Conservation (phyloP, 1,140 invertebrate species). For the Phymastichus coffea region DNA sequence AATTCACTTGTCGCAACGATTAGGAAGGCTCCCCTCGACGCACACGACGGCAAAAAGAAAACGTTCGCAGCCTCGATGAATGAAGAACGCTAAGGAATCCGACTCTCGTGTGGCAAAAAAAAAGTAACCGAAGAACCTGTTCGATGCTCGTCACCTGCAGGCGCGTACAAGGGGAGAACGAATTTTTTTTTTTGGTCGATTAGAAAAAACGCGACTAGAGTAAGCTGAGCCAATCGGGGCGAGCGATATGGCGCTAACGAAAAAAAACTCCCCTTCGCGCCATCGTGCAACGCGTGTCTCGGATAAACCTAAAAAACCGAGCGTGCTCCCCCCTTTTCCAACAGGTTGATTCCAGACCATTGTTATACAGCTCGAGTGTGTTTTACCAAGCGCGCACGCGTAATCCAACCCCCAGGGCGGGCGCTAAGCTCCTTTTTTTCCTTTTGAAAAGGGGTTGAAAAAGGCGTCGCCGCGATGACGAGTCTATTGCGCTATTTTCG, state of each 20-base stretch:
- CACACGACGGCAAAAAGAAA: too few species aligned
- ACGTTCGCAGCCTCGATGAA: not conserved
- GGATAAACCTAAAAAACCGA: too few species aligned
- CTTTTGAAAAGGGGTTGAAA: too few species aligned
- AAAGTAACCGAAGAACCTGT: too few species aligned
- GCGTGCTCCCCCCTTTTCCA: conserved; percentile 12
- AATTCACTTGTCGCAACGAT: too few species aligned
- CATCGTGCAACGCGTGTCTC: conserved; percentile 8
- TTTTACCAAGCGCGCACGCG: conserved; percentile 8
- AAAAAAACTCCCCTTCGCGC: conserved; percentile 40
- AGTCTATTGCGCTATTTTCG: too few species aligned
- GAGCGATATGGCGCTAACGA: conserved; percentile 20
- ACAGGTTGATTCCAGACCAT: conserved; percentile 41
- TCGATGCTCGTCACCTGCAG: not conserved
- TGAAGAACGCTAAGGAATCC: too few species aligned
- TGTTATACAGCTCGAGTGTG: too few species aligned
- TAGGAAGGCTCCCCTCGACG: too few species aligned
- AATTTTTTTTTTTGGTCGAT: conserved; percentile 30
- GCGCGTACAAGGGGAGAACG: not conserved
- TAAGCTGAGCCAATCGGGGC: not conserved
- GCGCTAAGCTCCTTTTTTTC: conserved; percentile 13
- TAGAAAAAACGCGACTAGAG: conserved; percentile 4
- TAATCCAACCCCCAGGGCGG: conserved; percentile 19
- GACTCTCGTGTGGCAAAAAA: too few species aligned
- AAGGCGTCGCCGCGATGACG: too few species aligned